Evolutionary conservation across 2,888 invertebrate species (phyloP).

Genomic region (Bugula neritina): DNA sequence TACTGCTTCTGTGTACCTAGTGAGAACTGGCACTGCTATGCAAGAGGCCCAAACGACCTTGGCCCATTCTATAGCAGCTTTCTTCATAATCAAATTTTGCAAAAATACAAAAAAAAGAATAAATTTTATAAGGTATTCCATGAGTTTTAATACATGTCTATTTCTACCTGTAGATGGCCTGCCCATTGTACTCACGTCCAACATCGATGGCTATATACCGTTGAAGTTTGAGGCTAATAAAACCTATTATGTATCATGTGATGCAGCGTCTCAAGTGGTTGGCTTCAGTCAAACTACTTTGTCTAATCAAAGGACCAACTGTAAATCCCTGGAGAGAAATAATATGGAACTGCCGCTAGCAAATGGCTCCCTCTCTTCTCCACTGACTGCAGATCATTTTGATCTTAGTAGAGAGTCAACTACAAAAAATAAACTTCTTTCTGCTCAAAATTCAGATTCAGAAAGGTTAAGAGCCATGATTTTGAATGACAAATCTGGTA

Average conservation of each 20-base stretch:
- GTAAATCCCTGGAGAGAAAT: neutral
- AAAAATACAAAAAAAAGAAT: too few relatives aligned
- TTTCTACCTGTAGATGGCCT: constrained; percentile 38
- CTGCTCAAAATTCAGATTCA: neutral
- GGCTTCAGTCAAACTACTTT: neutral
- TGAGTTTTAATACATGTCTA: too few relatives aligned
- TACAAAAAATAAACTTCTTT: neutral
- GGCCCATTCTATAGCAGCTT: too few relatives aligned
- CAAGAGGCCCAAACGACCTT: too few relatives aligned
- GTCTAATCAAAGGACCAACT: neutral
- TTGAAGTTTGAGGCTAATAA: constrained; percentile 40
- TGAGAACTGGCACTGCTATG: too few relatives aligned
- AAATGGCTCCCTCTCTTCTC: neutral
- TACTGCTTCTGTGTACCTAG: too few relatives aligned
- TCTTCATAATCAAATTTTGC: too few relatives aligned
- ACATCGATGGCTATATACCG: constrained; percentile 49
- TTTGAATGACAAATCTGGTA: constrained; percentile 2
- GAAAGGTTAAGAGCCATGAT: constrained; percentile 5
- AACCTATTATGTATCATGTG: constrained; percentile 32
- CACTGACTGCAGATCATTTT: neutral
- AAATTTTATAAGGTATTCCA: too few relatives aligned
- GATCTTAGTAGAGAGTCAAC: neutral
- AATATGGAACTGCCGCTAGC: neutral
- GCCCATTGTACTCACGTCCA: constrained; percentile 41
- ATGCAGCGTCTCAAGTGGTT: neutral